These are phyloP conservation scores for Ophraella communa DNA, from an alignment of 2,888 invertebrate genomes.

Conservation along the genomic window DNA sequence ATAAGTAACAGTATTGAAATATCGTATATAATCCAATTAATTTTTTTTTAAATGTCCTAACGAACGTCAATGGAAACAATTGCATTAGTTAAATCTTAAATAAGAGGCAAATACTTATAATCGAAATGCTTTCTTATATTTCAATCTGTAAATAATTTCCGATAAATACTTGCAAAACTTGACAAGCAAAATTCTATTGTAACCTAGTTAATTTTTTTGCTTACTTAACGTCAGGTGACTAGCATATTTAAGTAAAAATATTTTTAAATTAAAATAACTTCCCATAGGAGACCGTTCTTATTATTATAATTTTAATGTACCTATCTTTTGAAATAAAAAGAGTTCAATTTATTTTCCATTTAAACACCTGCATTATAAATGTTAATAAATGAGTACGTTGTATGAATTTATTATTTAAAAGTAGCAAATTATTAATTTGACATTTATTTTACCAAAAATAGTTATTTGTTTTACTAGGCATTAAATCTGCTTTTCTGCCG, in stretches of 20 bases:
- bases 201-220: slow-evolving; percentile 7
- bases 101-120: slow-evolving; percentile 12
- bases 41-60: not conserved
- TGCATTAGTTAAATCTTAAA: slow-evolving; percentile 16
- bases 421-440: too few relatives aligned
- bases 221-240: not conserved
- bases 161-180: slow-evolving; percentile 15
- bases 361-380: too few relatives aligned
- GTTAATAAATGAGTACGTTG: too few relatives aligned
- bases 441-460: too few relatives aligned
- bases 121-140: slow-evolving; percentile 12
- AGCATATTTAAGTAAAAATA: not conserved
- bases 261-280: not conserved
- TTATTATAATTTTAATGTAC: not conserved
- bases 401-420: too few relatives aligned
- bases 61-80: slow-evolving; percentile 11
- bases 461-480: too few relatives aligned
- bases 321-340: too few relatives aligned
- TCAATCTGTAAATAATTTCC: slow-evolving; percentile 4
- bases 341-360: too few relatives aligned
- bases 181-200: not conserved
- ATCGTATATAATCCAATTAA: too few relatives aligned
- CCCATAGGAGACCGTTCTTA: not conserved
- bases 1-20: too few relatives aligned
- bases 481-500: too few relatives aligned